Conservation (phyloP, 2,888 invertebrate genomes). For the Idaea straminata region DNA sequence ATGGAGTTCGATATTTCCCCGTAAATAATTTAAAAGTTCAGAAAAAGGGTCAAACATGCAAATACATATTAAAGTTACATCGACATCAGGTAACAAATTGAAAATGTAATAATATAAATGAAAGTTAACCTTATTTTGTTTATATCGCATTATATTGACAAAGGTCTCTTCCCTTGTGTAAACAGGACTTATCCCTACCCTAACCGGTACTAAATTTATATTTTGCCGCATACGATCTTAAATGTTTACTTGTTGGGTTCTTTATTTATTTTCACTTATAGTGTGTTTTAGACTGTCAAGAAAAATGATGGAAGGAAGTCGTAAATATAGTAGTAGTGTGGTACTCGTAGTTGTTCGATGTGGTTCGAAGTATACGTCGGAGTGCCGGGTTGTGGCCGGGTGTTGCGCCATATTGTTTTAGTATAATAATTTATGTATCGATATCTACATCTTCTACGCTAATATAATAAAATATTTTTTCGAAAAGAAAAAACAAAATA, state of each 20-base stretch:
- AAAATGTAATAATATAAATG: conserved; percentile 26
- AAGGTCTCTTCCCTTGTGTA: conserved; percentile 38
- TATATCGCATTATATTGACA: conserved; percentile 39
- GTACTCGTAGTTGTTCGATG: no score
- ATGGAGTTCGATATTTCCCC: neutral
- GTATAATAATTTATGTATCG: no score
- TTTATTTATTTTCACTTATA: conserved; percentile 6
- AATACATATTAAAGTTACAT: conserved; percentile 2
- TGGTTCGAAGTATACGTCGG: no score
- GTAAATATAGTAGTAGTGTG: no score
- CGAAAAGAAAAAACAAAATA: no score
- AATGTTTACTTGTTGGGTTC: conserved; percentile 22
- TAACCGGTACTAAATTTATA: conserved; percentile 36
- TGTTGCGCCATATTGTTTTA: no score
- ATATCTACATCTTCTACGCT: no score
- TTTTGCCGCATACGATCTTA: conserved; percentile 35
- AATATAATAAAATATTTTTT: no score
- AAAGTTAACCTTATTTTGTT: conserved; percentile 33
- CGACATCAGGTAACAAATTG: conserved; percentile 1
- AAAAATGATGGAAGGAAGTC: no score
- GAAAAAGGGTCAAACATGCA: neutral
- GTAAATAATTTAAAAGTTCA: neutral
- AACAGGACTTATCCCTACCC: conserved; percentile 33
- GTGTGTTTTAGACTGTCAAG: no score
- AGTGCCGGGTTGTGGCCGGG: no score